Percentiles rank a stretch among this genome's conserved stretches.
Conservation (phyloP, 2,888 invertebrate genomes). For the Aphidius colemani region DNA sequence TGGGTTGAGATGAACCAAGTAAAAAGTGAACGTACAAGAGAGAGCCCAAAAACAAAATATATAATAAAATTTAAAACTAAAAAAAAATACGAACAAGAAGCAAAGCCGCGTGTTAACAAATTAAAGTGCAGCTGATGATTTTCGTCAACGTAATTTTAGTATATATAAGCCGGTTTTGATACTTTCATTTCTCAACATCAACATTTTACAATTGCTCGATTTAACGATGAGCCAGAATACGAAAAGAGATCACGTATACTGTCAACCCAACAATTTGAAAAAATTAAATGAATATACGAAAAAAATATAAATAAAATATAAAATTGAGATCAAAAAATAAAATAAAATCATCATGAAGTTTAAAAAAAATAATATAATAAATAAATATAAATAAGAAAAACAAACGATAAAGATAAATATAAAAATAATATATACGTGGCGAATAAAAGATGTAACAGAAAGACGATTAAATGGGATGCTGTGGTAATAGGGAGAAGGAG, state of each 20-base stretch:
- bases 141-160: conserved; percentile 10
- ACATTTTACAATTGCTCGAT: conserved; percentile 9
- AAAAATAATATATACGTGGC: conserved; percentile 28
- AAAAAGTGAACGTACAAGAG: not conserved
- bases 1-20: not conserved
- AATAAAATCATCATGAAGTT: conserved; percentile 4
- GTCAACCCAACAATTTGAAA: too few species aligned
- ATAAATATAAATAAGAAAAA: conserved; percentile 11
- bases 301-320: conserved; percentile 6
- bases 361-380: conserved; percentile 26
- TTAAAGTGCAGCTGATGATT: conserved; percentile 11
- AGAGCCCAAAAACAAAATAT: not conserved
- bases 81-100: conserved; percentile 8
- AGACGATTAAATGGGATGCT: conserved; percentile 39
- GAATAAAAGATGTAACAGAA: conserved; percentile 28
- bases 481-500: conserved; percentile 47
- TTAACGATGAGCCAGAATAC: conserved; percentile 11
- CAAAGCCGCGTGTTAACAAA: conserved; percentile 15
- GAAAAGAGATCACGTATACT: conserved; percentile 17
- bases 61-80: too few species aligned
- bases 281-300: conserved; percentile 12
- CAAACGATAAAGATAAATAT: conserved; percentile 22
- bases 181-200: conserved; percentile 1
- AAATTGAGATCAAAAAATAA: conserved; percentile 18
- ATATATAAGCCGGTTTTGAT: not conserved